A percentile compares a stretch with the other conserved stretches of the same genome.
phyloP scores from a whole-genome alignment of 2,113 vertebrate genomes.

The Galeopterus variegatus region DNA sequence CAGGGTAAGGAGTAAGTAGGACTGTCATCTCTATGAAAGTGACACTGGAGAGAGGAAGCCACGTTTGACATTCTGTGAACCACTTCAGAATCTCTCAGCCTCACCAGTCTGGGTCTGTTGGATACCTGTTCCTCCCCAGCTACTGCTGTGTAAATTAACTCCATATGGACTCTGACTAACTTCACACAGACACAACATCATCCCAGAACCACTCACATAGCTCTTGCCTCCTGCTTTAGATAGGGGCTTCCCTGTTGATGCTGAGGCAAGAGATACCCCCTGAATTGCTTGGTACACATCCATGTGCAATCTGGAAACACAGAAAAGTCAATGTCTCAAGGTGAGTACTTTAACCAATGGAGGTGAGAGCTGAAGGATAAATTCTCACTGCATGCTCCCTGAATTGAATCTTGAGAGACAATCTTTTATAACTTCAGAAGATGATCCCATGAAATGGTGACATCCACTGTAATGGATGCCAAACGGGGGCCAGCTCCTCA shows the following conservation, averaged over 20 bases:
- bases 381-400: not conserved
- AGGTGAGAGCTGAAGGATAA: not conserved
- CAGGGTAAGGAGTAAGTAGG: not conserved
- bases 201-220: not conserved
- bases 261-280: not conserved
- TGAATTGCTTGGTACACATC: not conserved
- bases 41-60: not conserved
- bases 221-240: not conserved
- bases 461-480: not conserved
- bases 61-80: not conserved
- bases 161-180: not conserved
- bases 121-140: not conserved
- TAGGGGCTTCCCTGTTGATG: not conserved
- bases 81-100: not conserved
- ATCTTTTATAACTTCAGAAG: not conserved
- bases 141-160: not conserved
- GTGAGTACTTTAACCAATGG: not conserved
- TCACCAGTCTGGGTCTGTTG: not conserved
- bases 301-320: not conserved
- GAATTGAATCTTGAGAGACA: not conserved
- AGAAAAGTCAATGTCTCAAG: not conserved
- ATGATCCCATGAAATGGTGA: not conserved
- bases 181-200: not conserved
- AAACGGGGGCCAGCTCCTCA: not conserved
- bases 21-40: not conserved